Conservation (phyloP, 2,888 invertebrate genomes). For the Cybosia mesomella region DNA sequence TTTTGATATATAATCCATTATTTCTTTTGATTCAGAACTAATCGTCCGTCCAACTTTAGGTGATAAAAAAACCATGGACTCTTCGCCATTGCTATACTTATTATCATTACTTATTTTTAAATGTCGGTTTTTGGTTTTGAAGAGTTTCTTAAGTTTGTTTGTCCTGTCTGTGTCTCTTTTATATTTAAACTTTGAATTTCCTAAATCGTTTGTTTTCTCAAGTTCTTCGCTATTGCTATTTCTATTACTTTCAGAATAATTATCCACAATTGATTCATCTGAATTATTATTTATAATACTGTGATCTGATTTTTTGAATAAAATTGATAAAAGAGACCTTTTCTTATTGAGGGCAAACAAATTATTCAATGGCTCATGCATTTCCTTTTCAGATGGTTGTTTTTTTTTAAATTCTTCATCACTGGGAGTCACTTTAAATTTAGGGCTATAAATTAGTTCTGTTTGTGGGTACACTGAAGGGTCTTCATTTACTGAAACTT, state of each 20-base stretch:
- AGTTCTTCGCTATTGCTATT: neutral
- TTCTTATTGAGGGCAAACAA: conserved; percentile 12
- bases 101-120: neutral
- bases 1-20: neutral
- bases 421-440: neutral
- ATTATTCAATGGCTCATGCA: neutral
- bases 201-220: neutral
- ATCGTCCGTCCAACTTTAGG: neutral
- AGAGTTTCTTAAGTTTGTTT: neutral
- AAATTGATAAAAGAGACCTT: conserved; percentile 20
- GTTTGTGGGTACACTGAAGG: neutral
- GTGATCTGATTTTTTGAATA: neutral
- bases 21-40: neutral
- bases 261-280: neutral
- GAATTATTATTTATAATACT: neutral
- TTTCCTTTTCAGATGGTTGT: neutral
- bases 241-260: neutral
- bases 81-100: neutral
- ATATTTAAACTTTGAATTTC: neutral
- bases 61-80: neutral
- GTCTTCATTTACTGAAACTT: neutral
- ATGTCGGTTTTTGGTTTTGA: neutral
- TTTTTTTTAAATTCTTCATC: conserved; percentile 5
- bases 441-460: neutral
- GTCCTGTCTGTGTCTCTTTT: neutral